phyloP scores from a whole-genome alignment of 2,888 invertebrate species.

The Cephus pygmeus region DNA sequence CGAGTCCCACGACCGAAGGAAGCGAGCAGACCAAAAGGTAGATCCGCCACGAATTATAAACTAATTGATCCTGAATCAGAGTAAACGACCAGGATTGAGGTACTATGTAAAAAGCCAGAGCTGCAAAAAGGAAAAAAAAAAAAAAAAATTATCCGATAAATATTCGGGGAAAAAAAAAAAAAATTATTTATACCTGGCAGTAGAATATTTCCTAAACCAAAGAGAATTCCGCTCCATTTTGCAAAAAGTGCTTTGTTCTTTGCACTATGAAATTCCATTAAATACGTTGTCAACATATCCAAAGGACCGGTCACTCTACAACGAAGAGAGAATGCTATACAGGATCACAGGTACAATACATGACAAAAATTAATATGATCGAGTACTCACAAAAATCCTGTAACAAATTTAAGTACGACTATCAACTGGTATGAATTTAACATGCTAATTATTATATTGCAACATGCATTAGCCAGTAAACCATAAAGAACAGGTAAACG shows the following conservation, averaged over 20 bases:
- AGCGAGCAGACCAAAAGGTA: slow-evolving; percentile 67
- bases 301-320: slow-evolving; percentile 77
- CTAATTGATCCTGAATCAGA: slow-evolving; percentile 61
- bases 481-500: slow-evolving; percentile 76
- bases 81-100: slow-evolving; percentile 70
- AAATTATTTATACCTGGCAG: slow-evolving; percentile 67
- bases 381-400: slow-evolving; percentile 78
- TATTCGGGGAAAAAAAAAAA: background rate
- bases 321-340: slow-evolving; percentile 63
- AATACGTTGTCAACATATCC: slow-evolving; percentile 77
- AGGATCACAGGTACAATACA: too few species aligned
- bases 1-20: slow-evolving; percentile 73
- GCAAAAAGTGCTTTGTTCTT: slow-evolving; percentile 75
- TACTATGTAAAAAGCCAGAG: slow-evolving; percentile 79
- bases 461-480: slow-evolving; percentile 73
- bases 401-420: slow-evolving; percentile 77
- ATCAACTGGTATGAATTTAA: slow-evolving; percentile 76
- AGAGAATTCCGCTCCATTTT: slow-evolving; percentile 75
- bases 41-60: slow-evolving; percentile 68
- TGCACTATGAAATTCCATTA: slow-evolving; percentile 79
- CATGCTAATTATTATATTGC: slow-evolving; percentile 73
- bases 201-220: slow-evolving; percentile 73
- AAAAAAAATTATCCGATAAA: background rate
- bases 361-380: too few species aligned
- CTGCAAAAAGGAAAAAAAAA: slow-evolving; percentile 45